These are phyloP conservation scores for Mylabris sibirica DNA, from an alignment of 2,888 invertebrate genomes.

Conservation along the genomic window DNA sequence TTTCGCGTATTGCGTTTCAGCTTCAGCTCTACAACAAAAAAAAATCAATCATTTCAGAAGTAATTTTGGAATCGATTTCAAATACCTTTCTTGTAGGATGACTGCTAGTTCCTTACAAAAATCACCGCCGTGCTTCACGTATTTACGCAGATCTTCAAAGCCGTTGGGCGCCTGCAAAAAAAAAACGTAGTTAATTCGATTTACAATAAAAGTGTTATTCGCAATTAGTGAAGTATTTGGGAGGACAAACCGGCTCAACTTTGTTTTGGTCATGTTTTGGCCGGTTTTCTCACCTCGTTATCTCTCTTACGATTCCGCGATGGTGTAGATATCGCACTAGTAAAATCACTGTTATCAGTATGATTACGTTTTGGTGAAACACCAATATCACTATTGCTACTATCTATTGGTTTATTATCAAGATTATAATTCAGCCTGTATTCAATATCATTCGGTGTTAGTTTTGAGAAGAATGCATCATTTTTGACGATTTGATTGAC, in stretches of 20 bases:
- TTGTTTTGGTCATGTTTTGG: neutral
- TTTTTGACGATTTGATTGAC: constrained; percentile 50
- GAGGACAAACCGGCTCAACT: too few species aligned
- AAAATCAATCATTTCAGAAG: neutral
- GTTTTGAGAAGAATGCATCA: constrained; percentile 50
- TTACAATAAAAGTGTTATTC: too few species aligned
- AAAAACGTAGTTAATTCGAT: constrained; percentile 13
- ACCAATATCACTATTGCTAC: neutral
- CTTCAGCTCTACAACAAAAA: constrained; percentile 75
- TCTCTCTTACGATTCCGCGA: neutral
- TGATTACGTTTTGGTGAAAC: neutral
- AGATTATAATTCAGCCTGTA: constrained; percentile 49
- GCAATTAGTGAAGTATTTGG: too few species aligned
- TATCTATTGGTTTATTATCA: constrained; percentile 24
- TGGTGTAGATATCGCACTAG: neutral
- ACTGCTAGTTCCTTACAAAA: constrained; percentile 91
- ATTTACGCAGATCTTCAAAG: constrained; percentile 90
- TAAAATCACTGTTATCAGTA: neutral
- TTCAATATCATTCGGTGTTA: constrained; percentile 53
- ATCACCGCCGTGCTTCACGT: constrained; percentile 93
- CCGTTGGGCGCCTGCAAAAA: constrained; percentile 86
- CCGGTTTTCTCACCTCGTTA: neutral
- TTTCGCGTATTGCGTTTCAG: constrained; percentile 91
- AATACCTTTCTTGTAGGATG: constrained; percentile 90
- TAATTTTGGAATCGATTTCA: neutral